Evolutionary conservation across 1,140 invertebrate species (phyloP).

Genomic region (Trachelipus rathkii): DNA sequence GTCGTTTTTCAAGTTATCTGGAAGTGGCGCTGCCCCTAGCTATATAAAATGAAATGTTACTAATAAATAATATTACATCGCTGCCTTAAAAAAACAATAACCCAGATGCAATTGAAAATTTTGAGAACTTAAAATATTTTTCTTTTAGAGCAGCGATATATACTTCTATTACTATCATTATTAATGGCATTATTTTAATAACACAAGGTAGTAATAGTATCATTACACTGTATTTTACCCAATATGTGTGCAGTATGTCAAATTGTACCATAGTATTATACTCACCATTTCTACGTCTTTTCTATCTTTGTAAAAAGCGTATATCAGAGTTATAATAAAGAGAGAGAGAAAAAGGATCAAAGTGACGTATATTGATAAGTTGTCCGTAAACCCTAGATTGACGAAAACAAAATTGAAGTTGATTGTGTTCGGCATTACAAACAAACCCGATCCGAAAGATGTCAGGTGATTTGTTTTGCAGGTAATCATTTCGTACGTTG

Average conservation of each 20-base stretch:
- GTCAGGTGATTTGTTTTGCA: slow-evolving; percentile 51
- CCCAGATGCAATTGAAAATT: too few species aligned
- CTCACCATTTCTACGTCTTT: slow-evolving; percentile 53
- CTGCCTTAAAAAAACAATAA: too few species aligned
- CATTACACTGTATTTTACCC: too few species aligned
- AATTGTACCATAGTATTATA: not conserved
- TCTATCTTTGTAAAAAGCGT: slow-evolving; percentile 53
- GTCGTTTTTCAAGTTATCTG: slow-evolving; percentile 47
- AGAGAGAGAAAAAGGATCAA: slow-evolving; percentile 52
- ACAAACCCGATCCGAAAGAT: slow-evolving; percentile 56
- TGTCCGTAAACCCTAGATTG: slow-evolving; percentile 54
- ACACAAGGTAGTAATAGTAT: too few species aligned
- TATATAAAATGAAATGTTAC: not conserved
- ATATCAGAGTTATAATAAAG: slow-evolving; percentile 53
- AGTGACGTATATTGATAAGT: slow-evolving; percentile 56
- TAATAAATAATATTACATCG: too few species aligned
- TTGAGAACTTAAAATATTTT: too few species aligned
- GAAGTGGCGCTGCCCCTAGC: not conserved
- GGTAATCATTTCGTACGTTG: slow-evolving; percentile 7
- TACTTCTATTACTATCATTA: too few species aligned
- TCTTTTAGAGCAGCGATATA: too few species aligned
- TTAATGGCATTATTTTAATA: too few species aligned
- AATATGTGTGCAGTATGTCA: too few species aligned
- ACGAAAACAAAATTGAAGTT: slow-evolving; percentile 57
- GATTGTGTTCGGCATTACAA: slow-evolving; percentile 56